Percentiles rank a stretch among this genome's conserved stretches.
These are phyloP conservation scores for Pipra filicauda DNA, from an alignment of 2,113 vertebrate genomes.

Conservation along the genomic window DNA sequence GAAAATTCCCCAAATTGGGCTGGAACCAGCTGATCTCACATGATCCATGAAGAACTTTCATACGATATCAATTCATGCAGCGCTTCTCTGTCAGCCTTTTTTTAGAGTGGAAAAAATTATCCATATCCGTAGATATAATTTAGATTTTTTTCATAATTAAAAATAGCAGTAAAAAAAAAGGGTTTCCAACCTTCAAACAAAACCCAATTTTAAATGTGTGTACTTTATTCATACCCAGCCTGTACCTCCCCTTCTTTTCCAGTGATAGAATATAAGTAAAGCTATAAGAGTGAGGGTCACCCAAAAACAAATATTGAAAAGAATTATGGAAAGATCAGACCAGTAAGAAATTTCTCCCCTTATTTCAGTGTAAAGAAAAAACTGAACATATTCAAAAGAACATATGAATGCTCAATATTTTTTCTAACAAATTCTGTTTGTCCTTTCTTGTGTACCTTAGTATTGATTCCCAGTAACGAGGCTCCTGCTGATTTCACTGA, in stretches of 20 bases:
- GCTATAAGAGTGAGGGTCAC: background rate
- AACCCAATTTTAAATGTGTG: background rate
- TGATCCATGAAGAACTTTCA: background rate
- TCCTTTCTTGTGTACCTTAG: background rate
- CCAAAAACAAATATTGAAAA: background rate
- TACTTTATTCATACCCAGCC: fast-evolving
- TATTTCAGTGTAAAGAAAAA: background rate
- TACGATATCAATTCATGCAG: background rate
- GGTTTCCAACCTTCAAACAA: background rate
- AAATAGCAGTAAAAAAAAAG: background rate
- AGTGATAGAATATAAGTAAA: background rate
- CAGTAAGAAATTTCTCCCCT: background rate
- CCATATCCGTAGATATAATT: background rate
- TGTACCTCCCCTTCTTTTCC: background rate
- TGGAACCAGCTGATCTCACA: background rate
- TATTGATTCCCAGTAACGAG: background rate
- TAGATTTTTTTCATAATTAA: background rate
- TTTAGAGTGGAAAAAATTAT: background rate
- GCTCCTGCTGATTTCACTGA: background rate
- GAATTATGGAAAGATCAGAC: background rate
- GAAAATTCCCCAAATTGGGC: background rate
- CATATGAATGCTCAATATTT: fast-evolving
- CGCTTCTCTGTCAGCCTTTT: background rate
- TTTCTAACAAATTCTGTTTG: background rate
- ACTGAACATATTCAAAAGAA: background rate